Conservation (phyloP, 2,113 vertebrate genomes). For the Eclectus roratus region DNA sequence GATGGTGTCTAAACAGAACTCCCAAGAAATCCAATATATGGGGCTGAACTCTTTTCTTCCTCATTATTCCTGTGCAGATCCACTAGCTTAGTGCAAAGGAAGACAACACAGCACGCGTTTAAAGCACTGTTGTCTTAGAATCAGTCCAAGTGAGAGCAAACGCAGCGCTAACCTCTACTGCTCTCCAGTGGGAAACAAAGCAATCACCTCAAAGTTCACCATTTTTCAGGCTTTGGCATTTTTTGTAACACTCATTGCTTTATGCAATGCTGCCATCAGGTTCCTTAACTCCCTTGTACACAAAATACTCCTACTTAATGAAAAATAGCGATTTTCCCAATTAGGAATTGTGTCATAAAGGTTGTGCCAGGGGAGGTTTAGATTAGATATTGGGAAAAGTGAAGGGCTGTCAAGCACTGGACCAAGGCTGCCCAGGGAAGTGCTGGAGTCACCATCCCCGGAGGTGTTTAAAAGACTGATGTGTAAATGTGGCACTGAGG, state of each 20-base stretch:
- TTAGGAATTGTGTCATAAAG: not conserved
- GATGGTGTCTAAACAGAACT: not conserved
- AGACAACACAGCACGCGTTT: not conserved
- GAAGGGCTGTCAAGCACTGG: not conserved
- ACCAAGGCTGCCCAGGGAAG: not conserved
- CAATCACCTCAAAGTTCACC: not conserved
- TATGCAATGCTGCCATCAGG: rapidly evolving
- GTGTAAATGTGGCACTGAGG: not conserved
- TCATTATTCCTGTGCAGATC: not conserved
- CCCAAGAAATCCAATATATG: not conserved
- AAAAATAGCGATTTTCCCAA: not conserved
- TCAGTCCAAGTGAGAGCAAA: not conserved
- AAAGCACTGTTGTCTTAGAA: not conserved
- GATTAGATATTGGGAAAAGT: not conserved
- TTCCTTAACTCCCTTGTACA: not conserved
- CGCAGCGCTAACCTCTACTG: not conserved
- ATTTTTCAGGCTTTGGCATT: not conserved
- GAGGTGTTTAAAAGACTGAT: not conserved
- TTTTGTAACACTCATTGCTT: not conserved
- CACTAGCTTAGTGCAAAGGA: not conserved
- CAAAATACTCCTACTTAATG: not conserved
- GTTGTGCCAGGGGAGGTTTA: not conserved
- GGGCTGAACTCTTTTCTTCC: not conserved
- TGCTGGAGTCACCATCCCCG: not conserved
- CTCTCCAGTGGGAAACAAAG: slow-evolving; percentile 38